Evolutionary conservation across 2,888 invertebrate species (phyloP), one percentile per base, ranked within the genome.

Genomic region (Dascillus cervinus): DNA sequence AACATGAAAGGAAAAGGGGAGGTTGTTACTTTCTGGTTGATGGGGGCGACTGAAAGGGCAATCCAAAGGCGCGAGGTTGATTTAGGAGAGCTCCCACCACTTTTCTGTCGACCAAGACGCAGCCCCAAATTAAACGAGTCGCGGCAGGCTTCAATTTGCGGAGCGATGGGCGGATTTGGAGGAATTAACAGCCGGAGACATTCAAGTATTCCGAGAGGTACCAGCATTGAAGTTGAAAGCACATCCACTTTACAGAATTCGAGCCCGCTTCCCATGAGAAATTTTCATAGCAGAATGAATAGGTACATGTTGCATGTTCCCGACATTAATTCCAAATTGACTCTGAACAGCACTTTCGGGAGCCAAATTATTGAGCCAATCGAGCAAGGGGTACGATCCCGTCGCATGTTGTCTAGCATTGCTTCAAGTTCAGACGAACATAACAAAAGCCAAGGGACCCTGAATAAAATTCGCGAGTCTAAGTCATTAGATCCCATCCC

Each of bases 1-100:
- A 72, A 78, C 38, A 82, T 91, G 74, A 91, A 92, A 61, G 91
- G 91, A 11, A 92, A 91, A 60, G 91, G 91, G 13, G 72, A 82
- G 60, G 76, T 86, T 0, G 71, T 72, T 51, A 87, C 87, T 1
- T 85, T 76, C 53, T 87, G 87, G 87, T 65, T 87, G 34, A 64
- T 73, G 1, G 82, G 81, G 15, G 87, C 88, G 5, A 84, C 80
- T 2, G 88, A 88, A 39, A 78, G 77, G 44, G 88, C 89, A 19
- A 80, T 90, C 35, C 84, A 85, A 54, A 79, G 79, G 60, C 67
- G 84, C 49, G 74, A 76, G 27, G 77, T 80, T 21, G 82, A 85
- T 51, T 69, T 81, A 40, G 76, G 75, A 29, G 82, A 85, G 45
- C 60, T 78, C 45, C 81, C 86, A 3, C 89, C 88, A 1, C 62